Evolutionary conservation across 1,140 invertebrate genomes (phyloP).

Genomic region (Cotesia glomerata): DNA sequence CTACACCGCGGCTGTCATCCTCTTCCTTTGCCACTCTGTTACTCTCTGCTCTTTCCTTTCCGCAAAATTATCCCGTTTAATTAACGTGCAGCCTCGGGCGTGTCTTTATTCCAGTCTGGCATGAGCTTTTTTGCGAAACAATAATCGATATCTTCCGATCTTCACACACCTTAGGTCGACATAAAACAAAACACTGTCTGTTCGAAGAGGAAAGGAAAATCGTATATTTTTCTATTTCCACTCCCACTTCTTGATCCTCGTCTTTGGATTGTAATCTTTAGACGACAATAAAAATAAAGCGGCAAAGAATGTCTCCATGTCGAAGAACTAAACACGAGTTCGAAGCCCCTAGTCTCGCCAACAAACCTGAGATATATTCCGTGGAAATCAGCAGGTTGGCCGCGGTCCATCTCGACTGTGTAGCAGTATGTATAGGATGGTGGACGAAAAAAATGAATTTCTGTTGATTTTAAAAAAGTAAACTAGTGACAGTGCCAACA

Average conservation of each 20-base stretch:
- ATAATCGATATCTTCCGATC: neutral
- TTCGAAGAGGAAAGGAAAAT: too few relatives aligned
- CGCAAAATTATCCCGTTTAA: conserved; percentile 31
- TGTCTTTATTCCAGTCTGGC: conserved; percentile 2
- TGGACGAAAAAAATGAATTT: too few relatives aligned
- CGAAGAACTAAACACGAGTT: neutral
- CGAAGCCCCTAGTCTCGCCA: neutral
- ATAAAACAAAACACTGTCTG: conserved; percentile 5
- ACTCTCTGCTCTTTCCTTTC: conserved; percentile 21
- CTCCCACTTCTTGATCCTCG: too few relatives aligned
- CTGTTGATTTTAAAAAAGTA: conserved; percentile 13
- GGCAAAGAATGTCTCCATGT: conserved; percentile 31
- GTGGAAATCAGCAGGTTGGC: conserved; percentile 54
- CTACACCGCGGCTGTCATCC: conserved; percentile 35
- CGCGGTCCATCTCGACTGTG: conserved; percentile 37
- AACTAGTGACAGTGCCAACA: conserved; percentile 7
- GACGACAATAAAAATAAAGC: too few relatives aligned
- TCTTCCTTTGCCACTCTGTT: conserved; percentile 2
- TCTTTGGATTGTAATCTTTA: too few relatives aligned
- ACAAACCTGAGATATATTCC: conserved; percentile 37
- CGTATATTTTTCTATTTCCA: too few relatives aligned
- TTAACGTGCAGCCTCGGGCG: conserved; percentile 27
- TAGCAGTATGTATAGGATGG: too few relatives aligned
- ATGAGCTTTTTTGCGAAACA: neutral
- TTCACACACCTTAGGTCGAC: too few relatives aligned